Conservation (phyloP, 2,797 vertebrate genomes). For the Petrocephalus sullivani region DNA sequence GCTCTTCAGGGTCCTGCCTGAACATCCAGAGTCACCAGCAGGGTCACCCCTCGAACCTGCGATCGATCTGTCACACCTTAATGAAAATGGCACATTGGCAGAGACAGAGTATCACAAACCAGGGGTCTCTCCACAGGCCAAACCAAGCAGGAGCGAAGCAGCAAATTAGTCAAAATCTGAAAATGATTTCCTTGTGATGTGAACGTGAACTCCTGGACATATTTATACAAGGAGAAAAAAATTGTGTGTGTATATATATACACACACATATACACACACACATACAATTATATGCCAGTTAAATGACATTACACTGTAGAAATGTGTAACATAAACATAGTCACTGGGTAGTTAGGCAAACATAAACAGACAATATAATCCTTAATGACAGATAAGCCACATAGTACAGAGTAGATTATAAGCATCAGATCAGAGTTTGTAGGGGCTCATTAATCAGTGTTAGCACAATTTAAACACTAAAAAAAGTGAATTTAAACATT, state of each 20-base stretch:
- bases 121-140: background rate
- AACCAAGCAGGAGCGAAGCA: background rate
- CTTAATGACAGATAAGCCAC: background rate
- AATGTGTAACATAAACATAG: background rate
- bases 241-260: background rate
- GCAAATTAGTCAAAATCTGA: background rate
- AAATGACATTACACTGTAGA: background rate
- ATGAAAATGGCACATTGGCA: background rate
- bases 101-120: background rate
- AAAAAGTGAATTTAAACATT: no score
- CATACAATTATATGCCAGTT: background rate
- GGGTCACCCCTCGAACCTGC: background rate
- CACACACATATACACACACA: background rate
- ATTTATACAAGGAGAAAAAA: background rate
- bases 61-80: background rate
- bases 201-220: background rate
- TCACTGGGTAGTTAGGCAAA: background rate
- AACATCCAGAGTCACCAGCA: background rate
- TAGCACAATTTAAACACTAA: background rate
- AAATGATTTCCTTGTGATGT: background rate
- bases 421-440: background rate
- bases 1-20: background rate
- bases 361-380: constrained; percentile 10
- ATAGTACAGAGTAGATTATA: background rate
- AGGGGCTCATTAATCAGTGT: background rate